A percentile compares a stretch with the other conserved stretches of the same genome.
Conservation (phyloP, 2,888 invertebrate genomes). For the Cabera pusaria region DNA sequence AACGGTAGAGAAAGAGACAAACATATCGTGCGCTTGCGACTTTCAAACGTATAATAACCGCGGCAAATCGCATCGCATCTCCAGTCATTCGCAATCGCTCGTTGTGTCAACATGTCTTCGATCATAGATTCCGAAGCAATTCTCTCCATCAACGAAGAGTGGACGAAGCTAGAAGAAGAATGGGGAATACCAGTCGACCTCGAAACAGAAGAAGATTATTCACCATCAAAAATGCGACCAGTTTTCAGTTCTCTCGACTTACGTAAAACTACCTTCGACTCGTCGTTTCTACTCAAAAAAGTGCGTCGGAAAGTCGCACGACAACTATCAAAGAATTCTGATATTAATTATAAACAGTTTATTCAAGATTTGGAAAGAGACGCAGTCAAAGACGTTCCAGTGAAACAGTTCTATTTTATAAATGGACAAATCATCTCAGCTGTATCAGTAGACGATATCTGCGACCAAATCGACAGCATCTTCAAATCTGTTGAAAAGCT, state of each 20-base stretch:
- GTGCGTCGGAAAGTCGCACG: slow-evolving; percentile 53
- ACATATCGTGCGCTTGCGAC: slow-evolving; percentile 15
- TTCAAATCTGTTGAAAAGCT: slow-evolving; percentile 71
- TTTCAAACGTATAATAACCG: slow-evolving; percentile 28
- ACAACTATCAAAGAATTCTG: slow-evolving; percentile 50
- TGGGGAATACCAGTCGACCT: slow-evolving; percentile 70
- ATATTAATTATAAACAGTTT: slow-evolving; percentile 60
- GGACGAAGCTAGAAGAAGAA: slow-evolving; percentile 63
- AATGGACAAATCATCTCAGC: slow-evolving; percentile 66
- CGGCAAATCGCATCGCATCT: neutral
- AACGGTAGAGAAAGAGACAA: slow-evolving; percentile 21
- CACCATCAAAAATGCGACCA: slow-evolving; percentile 39
- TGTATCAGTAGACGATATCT: slow-evolving; percentile 64
- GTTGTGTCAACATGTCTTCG: slow-evolving; percentile 13
- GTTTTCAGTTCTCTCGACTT: slow-evolving; percentile 62
- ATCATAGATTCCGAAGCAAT: slow-evolving; percentile 60
- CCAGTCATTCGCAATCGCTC: slow-evolving; percentile 17
- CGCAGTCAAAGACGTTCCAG: slow-evolving; percentile 32
- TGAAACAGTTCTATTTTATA: slow-evolving; percentile 54
- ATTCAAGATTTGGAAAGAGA: slow-evolving; percentile 50
- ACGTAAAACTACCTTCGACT: slow-evolving; percentile 64
- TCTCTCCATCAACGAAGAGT: slow-evolving; percentile 64
- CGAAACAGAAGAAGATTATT: slow-evolving; percentile 59
- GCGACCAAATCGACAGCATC: slow-evolving; percentile 64
- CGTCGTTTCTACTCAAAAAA: slow-evolving; percentile 62